Evolutionary conservation across 1,140 invertebrate genomes (phyloP).

Genomic region (Phenacoccus solenopsis): DNA sequence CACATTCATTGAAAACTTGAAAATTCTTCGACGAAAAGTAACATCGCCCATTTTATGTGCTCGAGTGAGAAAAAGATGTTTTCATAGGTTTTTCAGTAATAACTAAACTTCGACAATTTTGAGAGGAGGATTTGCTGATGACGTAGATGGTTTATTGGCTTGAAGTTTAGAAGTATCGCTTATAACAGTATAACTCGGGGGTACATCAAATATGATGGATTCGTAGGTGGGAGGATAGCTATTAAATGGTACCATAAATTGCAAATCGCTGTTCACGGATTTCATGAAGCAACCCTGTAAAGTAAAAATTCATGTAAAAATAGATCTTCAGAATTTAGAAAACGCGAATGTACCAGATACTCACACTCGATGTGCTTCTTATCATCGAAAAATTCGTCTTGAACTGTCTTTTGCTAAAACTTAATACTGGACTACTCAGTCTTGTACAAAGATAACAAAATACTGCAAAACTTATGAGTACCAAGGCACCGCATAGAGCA

Average conservation of each 20-base stretch:
- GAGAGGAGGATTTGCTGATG: neutral
- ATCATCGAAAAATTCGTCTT: neutral
- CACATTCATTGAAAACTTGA: too few species aligned
- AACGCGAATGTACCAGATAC: neutral
- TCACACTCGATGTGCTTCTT: neutral
- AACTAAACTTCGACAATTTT: neutral
- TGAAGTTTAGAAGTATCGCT: neutral
- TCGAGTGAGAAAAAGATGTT: neutral
- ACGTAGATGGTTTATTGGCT: neutral
- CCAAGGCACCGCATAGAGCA: neutral
- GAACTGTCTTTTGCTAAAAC: neutral
- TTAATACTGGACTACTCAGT: neutral
- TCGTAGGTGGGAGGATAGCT: neutral
- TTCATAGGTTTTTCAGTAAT: neutral
- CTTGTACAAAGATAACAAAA: neutral
- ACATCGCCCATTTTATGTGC: neutral
- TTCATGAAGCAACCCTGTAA: neutral
- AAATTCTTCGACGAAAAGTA: too few species aligned
- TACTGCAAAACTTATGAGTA: neutral
- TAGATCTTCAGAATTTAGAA: neutral
- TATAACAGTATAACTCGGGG: neutral
- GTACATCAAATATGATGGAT: neutral
- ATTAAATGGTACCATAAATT: neutral
- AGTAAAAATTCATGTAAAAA: neutral
- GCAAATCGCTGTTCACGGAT: conserved; percentile 8